Evolutionary conservation across 1,140 invertebrate genomes (phyloP), one percentile per base, ranked within the genome.

Genomic region (Heliconius hermathena): DNA sequence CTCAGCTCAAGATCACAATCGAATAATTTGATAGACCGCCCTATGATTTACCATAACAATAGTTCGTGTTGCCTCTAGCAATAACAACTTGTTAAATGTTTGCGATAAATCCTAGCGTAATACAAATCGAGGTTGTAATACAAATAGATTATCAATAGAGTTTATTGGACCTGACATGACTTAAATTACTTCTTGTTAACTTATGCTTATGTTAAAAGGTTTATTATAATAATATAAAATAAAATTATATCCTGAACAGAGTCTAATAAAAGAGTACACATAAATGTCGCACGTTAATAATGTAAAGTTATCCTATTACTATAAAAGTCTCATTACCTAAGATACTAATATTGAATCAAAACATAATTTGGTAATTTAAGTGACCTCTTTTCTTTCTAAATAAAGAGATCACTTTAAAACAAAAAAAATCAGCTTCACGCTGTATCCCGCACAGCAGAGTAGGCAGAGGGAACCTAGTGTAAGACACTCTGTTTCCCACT

Each of bases 21-120:
- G 41, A 73, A 57, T 26, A 71, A 79, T 76, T 82, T 82, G 76
- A 75, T 76, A 71, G 71, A 81, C 49, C 54, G 71, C 70, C 41
- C n/a, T 52, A 75, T 74, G 46, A 74, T 74, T 77, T 78, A 73
- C 77, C 73, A 74, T 74, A 77, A 77, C 80, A 81, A 81, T 77
- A 71, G 76, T 72, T 77, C 33, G 46, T 22, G 57, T 80, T 76
- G 81, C 83, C 78, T 80, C 74, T 76, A 80, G 79, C 78, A 78
- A 78, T 73, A 74, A 77, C 80, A 82, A 74, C 76, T 78, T 76
- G 78, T 83, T 83, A 82, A 83, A 85, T 79, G 77, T 77, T 81
- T 81, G 54, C 78, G 49, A 82, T 85, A 85, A 85, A 84, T 84
- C 71, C 74, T 49, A n/a, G 71, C 74, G 78, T 81, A 83, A 81